phyloP scores from a whole-genome alignment of 2,113 vertebrate species.

The Plectropomus leopardus region DNA sequence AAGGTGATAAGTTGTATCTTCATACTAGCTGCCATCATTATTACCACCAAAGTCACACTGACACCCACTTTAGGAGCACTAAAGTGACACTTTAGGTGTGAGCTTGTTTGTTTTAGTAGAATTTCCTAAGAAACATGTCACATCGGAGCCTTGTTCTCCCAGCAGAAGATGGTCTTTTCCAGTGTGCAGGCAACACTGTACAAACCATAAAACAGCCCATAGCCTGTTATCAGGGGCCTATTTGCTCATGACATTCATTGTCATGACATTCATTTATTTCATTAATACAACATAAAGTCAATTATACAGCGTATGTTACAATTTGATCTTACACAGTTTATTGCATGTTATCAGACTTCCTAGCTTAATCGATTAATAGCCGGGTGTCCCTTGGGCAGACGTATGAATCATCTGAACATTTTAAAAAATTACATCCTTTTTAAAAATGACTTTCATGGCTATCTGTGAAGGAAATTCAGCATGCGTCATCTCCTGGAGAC shows the following conservation, averaged over 20 bases:
- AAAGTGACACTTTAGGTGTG: no score
- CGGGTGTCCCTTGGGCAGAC: neutral
- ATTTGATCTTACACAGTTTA: neutral
- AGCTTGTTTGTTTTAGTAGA: no score
- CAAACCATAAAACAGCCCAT: neutral
- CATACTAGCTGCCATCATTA: no score
- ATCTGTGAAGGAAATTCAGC: neutral
- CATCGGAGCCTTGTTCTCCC: no score
- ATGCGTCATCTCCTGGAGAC: neutral
- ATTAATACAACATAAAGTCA: neutral
- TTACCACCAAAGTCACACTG: no score
- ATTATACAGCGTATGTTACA: neutral
- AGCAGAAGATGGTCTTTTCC: slow-evolving; percentile 18
- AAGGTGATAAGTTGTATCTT: no score
- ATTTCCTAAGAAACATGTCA: no score
- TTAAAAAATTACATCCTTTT: neutral
- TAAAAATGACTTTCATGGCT: neutral
- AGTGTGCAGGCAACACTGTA: neutral
- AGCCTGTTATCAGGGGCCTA: neutral
- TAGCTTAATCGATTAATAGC: neutral
- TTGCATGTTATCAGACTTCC: neutral
- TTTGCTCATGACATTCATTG: neutral
- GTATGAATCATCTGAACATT: neutral
- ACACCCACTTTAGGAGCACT: no score
- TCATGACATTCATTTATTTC: neutral